These are phyloP conservation scores for Zosterops lateralis DNA, from an alignment of 2,113 vertebrate genomes.

Conservation along the genomic window DNA sequence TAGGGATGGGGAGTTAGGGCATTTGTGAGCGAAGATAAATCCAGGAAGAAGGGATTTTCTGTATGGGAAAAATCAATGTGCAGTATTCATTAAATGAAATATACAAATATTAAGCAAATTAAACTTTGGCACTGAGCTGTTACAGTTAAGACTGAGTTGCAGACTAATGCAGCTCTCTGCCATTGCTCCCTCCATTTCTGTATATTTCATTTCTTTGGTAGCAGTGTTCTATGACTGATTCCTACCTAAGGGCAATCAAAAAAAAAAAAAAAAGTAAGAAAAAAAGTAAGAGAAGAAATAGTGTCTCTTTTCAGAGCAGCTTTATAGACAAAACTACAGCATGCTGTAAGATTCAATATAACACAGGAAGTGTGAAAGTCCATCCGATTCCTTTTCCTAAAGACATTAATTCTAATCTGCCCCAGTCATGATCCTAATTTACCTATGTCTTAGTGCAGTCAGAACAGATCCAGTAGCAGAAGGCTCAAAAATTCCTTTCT, in stretches of 20 bases:
- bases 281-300: background rate
- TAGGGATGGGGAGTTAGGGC: rapidly evolving
- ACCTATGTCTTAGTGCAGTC: background rate
- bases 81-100: background rate
- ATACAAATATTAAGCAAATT: background rate
- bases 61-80: background rate
- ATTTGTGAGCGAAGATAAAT: background rate
- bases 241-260: background rate
- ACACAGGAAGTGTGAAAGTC: background rate
- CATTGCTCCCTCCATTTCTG: background rate
- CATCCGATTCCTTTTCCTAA: background rate
- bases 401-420: constrained; percentile 1
- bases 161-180: background rate
- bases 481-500: background rate
- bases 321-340: background rate
- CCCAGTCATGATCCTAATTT: background rate
- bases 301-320: background rate
- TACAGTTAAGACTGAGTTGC: background rate
- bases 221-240: background rate
- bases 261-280: background rate
- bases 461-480: background rate
- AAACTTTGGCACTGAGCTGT: background rate
- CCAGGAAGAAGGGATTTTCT: background rate
- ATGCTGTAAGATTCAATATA: background rate
- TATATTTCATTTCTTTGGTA: background rate